Base-by-base conservation (phyloP, 2,113 vertebrate genomes). In the Nettapus auritus region DNA sequence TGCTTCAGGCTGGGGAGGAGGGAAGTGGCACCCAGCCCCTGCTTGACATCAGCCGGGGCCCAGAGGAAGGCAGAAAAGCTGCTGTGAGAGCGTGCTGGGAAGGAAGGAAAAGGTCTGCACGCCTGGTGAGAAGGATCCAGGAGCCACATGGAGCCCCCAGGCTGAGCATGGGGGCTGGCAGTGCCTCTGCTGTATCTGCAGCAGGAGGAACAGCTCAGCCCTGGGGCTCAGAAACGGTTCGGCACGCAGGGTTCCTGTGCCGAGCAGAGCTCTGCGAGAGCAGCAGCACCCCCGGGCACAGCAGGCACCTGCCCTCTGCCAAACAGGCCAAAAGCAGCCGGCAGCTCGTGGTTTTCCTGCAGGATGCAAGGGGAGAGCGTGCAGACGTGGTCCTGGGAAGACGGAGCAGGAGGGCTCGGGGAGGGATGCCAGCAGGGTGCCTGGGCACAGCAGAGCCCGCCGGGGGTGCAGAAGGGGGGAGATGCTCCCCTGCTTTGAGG, bases 21-120 rank as follows among this genome's bases (percentile, higher is more conserved):
- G 33, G 33, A 71, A 19, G 10, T 28, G 48, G 15, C 46, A 71
- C 31, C 29, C 16, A 13, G 10, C 8, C 2, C 33, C 36, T 63
- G 46, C 12, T 75, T 76, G 70, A 44, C 53, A 60, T 8, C 14
- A 74, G 31, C 9, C 3, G 1, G 46, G 71, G 64, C 23, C 28
- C 70, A 82, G 53, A 56, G 8, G 12, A 70, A 46, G 31, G 59
- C 28, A 84, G 46, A 69, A 56, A 68, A 31, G 20, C 68, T 81
- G 64, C 40, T 0, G 0, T 4, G 19, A 57, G 31, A 89, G 25
- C 16, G 9, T 7, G 8, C 0, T 22, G 15, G 7, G 38, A 28
- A 33, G 26, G 14, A 29, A 82, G 36, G 9, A 85, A 14, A 29
- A 25, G 56, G 46, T 53, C 42, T 93, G n/a, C 31, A 15, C 22